phyloP scores from a whole-genome alignment of 1,140 invertebrate species.

The Brachionus rubens region DNA sequence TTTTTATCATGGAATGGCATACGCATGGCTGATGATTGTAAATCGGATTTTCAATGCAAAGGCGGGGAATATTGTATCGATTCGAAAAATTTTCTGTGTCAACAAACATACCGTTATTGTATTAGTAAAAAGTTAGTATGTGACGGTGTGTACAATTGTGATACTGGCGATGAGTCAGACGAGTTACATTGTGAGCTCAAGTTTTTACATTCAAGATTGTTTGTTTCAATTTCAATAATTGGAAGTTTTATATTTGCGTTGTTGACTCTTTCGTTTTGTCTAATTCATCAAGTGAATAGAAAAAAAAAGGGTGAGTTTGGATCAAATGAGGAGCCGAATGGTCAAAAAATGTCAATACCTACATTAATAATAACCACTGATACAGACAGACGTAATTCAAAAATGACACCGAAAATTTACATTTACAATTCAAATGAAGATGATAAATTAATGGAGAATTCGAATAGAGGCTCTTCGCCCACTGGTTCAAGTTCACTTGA shows the following conservation, averaged over 20 bases:
- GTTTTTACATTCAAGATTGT: constrained; percentile 37
- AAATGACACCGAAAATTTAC: neutral
- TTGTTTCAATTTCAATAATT: neutral
- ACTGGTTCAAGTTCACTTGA: neutral
- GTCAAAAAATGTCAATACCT: neutral
- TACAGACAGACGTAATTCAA: neutral
- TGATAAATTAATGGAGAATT: neutral
- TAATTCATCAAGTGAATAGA: neutral
- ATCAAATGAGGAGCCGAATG: neutral
- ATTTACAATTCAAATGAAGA: neutral
- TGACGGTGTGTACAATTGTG: constrained; percentile 46
- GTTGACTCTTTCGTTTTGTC: neutral
- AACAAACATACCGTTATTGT: constrained; percentile 24
- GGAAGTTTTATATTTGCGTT: constrained; percentile 11
- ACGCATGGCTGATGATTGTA: constrained; percentile 17
- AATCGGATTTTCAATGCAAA: constrained; percentile 46
- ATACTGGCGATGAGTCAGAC: constrained; percentile 39
- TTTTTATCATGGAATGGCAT: constrained; percentile 47
- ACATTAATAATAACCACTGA: neutral
- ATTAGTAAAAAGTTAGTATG: constrained; percentile 26
- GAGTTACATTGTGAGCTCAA: constrained; percentile 39
- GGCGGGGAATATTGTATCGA: constrained; percentile 45
- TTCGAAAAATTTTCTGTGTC: constrained; percentile 44
- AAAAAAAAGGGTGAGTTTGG: neutral
- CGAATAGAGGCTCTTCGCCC: too few species aligned